phyloP scores from a whole-genome alignment of 2,797 vertebrate species.

The Chloroceryle amazona region DNA sequence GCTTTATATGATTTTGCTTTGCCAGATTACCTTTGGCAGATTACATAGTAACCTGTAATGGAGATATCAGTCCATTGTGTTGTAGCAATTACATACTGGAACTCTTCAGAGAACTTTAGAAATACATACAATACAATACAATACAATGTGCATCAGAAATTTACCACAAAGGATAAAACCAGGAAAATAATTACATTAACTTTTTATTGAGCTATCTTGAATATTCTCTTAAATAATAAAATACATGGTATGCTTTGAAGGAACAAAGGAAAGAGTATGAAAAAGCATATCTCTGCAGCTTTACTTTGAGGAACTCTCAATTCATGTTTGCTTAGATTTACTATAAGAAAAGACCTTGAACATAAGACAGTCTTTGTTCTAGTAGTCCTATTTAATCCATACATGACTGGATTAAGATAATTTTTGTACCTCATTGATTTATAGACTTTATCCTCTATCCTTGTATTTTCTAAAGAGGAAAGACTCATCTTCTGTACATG shows the following conservation, averaged over 20 bases:
- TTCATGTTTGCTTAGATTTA: constrained; percentile 56
- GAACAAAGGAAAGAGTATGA: not conserved
- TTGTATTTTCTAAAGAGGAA: not conserved
- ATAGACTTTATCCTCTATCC: not conserved
- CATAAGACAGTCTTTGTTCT: constrained; percentile 40
- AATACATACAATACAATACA: not conserved
- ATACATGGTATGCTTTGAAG: constrained; percentile 19
- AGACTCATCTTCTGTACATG: not conserved
- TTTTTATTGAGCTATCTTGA: not conserved
- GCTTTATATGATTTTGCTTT: not conserved
- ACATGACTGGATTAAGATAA: constrained; percentile 19
- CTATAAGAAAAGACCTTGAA: constrained; percentile 36
- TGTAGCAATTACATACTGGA: not conserved
- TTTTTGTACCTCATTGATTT: constrained; percentile 12
- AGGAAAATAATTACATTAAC: not conserved
- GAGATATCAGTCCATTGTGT: not conserved
- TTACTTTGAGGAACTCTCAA: constrained; percentile 38
- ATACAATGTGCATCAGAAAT: not conserved
- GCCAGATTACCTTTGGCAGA: not conserved
- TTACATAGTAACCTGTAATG: not conserved
- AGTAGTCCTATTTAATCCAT: constrained; percentile 39
- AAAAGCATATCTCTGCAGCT: constrained; percentile 18
- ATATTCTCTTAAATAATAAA: constrained; percentile 17
- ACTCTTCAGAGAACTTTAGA: not conserved
- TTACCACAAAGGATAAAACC: not conserved